Evolutionary conservation across 2,888 invertebrate genomes (phyloP).

Genomic region (Leptinotarsa haldemani): DNA sequence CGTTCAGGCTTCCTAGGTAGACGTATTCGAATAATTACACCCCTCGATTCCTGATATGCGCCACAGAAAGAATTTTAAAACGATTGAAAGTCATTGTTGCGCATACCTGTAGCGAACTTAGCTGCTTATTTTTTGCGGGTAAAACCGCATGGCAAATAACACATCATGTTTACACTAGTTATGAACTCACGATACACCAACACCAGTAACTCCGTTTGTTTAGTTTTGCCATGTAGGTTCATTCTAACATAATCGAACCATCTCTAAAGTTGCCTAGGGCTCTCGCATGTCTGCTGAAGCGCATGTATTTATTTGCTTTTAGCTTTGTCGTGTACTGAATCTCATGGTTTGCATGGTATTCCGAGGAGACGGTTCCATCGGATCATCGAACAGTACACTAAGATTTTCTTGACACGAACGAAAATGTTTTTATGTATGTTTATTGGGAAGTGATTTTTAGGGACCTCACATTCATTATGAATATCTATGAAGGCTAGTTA

Average conservation of each 20-base stretch:
- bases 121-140: conserved; percentile 56
- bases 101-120: conserved; percentile 50
- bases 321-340: conserved; percentile 36
- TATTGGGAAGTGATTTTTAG: no score
- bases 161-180: conserved; percentile 51
- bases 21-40: conserved; percentile 31
- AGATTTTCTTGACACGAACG: no score
- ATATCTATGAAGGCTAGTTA: no score
- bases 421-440: no score
- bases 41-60: no score
- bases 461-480: no score
- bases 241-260: conserved; percentile 67
- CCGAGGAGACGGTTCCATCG: neutral
- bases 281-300: conserved; percentile 58
- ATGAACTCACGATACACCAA: conserved; percentile 54
- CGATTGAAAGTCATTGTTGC: conserved; percentile 44
- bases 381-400: no score
- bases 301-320: conserved; percentile 48
- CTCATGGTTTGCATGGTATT: conserved; percentile 19
- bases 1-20: conserved; percentile 37
- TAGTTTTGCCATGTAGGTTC: conserved; percentile 57
- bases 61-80: conserved; percentile 18
- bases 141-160: conserved; percentile 63
- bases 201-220: conserved; percentile 49
- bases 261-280: conserved; percentile 71